Base-by-base conservation (phyloP, 2,888 invertebrate species). In the Ramazzottius varieornatus region DNA sequence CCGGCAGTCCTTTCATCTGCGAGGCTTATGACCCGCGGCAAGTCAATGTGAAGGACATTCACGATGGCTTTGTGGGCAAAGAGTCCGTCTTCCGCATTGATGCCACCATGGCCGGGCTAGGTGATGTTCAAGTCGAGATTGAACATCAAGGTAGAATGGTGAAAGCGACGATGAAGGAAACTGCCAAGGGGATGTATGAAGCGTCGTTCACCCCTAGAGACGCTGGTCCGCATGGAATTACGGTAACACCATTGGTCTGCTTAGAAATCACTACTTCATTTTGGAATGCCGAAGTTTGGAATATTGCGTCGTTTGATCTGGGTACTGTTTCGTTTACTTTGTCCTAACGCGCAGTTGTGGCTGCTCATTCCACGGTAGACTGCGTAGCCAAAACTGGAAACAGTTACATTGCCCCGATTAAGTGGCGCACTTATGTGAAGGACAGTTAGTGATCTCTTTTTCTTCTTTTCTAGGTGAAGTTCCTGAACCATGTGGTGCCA, bases 1-100 rank as follows among this genome's bases (percentile, higher is more conserved):
- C 81, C 34, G 81, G 83, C 70, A 78, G 83, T 70, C 82, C 82
- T 0, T 82, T 82, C 71, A 80, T 80, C 2, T 79, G 89, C 1
- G 88, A 90, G 68, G 81, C n/a, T n/a, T 81, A 1, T 69, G 81
- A 82, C 71, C 77, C 81, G n/a, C 73, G 75, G 63, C 76, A 76
- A 64, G 78, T 82, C 33, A 70, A 74, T 46, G 72, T 81, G 13
- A 71, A 73, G 2, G 77, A 77, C 2, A 71, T 78, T 63, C 72
- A 73, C 32, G 73, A 76, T 65, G 77, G 76, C 1, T 69, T 73
- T 34, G 75, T 77, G 20, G 78, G 78, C 20, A 75, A 76, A 64
- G 75, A 76, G 68, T 73, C 75, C 66, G 69, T 70, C 8, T 78
- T 78, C 69, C 75, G 72, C 40, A 20, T 40, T 16, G 54, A 54